Conservation (phyloP, 2,113 vertebrate genomes). For the Phrynosoma blainvillii region DNA sequence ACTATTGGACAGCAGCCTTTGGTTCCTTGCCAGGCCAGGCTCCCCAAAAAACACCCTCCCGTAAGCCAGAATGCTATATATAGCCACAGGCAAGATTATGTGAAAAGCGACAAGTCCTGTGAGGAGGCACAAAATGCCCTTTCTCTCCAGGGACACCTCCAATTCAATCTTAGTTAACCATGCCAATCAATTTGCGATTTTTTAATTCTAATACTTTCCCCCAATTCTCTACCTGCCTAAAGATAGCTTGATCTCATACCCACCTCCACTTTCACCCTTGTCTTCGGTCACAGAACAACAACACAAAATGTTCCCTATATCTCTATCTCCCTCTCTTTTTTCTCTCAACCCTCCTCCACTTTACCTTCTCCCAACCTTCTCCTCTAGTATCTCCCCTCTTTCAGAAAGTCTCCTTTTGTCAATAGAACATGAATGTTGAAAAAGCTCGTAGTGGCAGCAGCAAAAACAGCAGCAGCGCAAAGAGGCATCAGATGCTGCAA, state of each 20-base stretch:
- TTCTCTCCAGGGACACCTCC: neutral
- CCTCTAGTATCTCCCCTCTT: neutral
- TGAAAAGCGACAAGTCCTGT: neutral
- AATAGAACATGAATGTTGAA: constrained; percentile 21
- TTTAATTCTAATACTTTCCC: neutral
- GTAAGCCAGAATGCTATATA: neutral
- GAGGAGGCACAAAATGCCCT: neutral
- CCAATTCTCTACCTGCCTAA: neutral
- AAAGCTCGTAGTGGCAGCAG: constrained; percentile 8
- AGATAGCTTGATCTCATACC: neutral
- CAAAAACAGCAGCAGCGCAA: neutral
- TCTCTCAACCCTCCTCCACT: neutral
- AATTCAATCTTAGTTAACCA: neutral
- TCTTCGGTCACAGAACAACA: neutral
- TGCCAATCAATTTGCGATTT: neutral
- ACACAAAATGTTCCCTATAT: neutral
- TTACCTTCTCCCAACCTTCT: neutral
- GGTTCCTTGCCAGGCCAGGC: neutral
- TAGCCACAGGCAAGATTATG: neutral
- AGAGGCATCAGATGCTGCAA: constrained; percentile 14
- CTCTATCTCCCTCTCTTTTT: neutral
- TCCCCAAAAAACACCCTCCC: neutral
- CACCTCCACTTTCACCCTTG: neutral
- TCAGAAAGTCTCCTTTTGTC: constrained; percentile 8
- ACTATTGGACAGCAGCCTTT: neutral